phyloP scores from a whole-genome alignment of 2,113 vertebrate genomes.

The Baryphthengus martii region DNA sequence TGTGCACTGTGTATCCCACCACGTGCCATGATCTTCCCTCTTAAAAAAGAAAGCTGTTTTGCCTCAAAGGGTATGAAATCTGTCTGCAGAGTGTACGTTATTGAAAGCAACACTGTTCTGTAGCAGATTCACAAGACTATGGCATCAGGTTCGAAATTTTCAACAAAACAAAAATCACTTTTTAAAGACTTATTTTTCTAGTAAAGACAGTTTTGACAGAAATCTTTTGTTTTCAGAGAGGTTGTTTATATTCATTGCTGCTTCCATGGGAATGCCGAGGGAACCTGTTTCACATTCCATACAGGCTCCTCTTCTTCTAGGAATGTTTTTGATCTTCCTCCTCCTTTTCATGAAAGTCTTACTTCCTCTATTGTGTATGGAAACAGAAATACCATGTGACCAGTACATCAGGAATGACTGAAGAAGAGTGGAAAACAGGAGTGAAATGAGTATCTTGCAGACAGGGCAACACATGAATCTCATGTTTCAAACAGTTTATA shows the following conservation, averaged over 20 bases:
- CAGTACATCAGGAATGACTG: neutral
- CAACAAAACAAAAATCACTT: neutral
- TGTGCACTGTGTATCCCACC: neutral
- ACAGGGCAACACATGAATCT: rapidly evolving
- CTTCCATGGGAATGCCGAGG: rapidly evolving
- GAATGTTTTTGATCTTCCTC: neutral
- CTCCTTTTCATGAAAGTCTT: neutral
- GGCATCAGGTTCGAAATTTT: neutral
- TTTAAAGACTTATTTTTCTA: neutral
- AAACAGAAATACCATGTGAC: neutral
- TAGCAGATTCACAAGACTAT: neutral
- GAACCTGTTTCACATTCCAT: neutral
- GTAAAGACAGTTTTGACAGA: neutral
- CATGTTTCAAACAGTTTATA: neutral
- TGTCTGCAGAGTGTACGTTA: neutral
- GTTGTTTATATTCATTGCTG: neutral
- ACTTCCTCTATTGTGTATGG: rapidly evolving
- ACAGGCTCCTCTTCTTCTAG: neutral
- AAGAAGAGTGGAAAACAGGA: neutral
- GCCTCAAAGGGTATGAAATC: neutral
- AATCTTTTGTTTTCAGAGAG: neutral
- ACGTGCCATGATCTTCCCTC: neutral
- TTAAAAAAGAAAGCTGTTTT: neutral
- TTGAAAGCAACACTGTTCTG: too few relatives aligned
- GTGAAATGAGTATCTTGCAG: neutral